A percentile compares a stretch with the other conserved stretches of the same genome.
phyloP scores from a whole-genome alignment of 2,797 vertebrate genomes.

The Hybognathus amarus region DNA sequence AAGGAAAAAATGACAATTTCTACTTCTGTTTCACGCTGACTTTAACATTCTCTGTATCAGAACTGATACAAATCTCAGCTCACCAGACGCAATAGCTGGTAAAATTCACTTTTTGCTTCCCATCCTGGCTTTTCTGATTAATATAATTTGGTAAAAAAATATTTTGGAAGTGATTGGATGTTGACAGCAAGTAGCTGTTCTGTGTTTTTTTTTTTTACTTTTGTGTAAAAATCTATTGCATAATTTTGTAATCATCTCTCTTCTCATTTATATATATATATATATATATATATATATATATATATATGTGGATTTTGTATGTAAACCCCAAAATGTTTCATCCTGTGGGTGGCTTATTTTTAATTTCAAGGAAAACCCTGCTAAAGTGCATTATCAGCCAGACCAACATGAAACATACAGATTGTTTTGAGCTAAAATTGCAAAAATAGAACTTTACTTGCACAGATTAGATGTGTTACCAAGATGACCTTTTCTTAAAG shows the following conservation, averaged over 20 bases:
- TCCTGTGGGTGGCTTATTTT: not conserved
- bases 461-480: not conserved
- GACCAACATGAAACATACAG: not conserved
- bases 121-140: not conserved
- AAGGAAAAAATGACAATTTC: too few relatives aligned
- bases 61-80: not conserved
- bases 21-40: too few relatives aligned
- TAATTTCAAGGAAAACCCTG: not conserved
- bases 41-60: not conserved
- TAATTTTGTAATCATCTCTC: not conserved
- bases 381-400: not conserved
- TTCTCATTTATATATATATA: too few relatives aligned
- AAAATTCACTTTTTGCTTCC: not conserved
- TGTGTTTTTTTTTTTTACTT: not conserved
- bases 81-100: not conserved
- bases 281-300: too few relatives aligned
- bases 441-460: not conserved
- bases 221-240: not conserved
- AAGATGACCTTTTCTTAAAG: not conserved
- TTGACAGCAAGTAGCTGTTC: not conserved
- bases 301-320: not conserved
- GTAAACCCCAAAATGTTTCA: not conserved
- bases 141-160: not conserved
- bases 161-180: not conserved
- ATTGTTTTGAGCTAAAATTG: not conserved